Evolutionary conservation across 2,888 invertebrate genomes (phyloP).

Genomic region (Apodemia duryi): DNA sequence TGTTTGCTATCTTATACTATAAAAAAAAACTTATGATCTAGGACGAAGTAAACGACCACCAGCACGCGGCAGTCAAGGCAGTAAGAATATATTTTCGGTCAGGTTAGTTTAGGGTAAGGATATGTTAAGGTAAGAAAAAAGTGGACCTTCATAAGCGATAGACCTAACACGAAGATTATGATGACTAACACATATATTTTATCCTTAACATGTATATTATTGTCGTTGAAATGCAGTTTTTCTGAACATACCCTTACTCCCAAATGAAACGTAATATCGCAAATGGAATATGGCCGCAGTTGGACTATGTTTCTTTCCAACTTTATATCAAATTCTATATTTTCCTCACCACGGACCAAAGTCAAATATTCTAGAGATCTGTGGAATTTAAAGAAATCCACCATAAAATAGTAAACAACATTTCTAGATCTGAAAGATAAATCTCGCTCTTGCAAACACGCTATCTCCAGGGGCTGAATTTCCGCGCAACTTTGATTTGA

Average conservation of each 20-base stretch:
- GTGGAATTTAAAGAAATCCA: conserved; percentile 45
- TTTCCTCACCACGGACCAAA: conserved; percentile 12
- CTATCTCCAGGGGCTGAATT: conserved; percentile 47
- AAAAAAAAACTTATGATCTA: too few species aligned
- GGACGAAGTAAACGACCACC: too few species aligned
- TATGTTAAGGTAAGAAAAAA: too few species aligned
- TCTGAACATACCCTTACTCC: conserved; percentile 18
- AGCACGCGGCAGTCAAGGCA: too few species aligned
- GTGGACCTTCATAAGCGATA: too few species aligned
- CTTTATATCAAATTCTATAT: conserved; percentile 17
- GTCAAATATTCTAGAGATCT: conserved; percentile 35
- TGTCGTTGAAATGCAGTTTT: not conserved
- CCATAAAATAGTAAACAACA: conserved; percentile 64
- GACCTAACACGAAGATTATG: too few species aligned
- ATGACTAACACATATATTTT: too few species aligned
- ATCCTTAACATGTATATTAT: too few species aligned
- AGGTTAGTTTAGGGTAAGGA: too few species aligned
- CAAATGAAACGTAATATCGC: conserved; percentile 50
- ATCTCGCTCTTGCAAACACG: conserved; percentile 52
- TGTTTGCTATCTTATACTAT: too few species aligned
- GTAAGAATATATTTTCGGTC: too few species aligned
- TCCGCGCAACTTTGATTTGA: conserved; percentile 62
- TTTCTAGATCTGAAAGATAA: conserved; percentile 56
- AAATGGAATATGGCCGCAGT: conserved; percentile 44
- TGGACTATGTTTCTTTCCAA: conserved; percentile 20